Base-by-base conservation (phyloP, 2,888 invertebrate genomes). In the Dromius quadrimaculatus region DNA sequence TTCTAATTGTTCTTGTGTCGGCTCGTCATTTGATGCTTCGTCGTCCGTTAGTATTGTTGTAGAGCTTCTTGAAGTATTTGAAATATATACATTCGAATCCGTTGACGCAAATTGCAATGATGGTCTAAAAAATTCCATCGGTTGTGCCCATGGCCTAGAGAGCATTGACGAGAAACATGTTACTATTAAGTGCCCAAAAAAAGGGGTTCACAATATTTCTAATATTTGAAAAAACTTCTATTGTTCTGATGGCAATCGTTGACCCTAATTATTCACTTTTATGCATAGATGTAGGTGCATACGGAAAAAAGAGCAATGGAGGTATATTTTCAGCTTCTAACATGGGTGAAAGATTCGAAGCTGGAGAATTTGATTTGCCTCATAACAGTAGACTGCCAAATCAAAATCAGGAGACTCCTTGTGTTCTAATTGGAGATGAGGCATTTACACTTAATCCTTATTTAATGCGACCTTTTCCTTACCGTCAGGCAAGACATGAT, bases 351-450 rank as follows among this genome's bases (percentile, higher is more conserved):
- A 70, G 71, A 71, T 75, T 74, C 71, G 66, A 69, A 62, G 45
- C 6, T 59, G 50, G 68, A 41, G 45, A 20, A 73, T 71, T 75
- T 65, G 73, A 74, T 68, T 41, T 74, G 28, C 76, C 76, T 5
- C 45, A 61, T 50, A 28, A 54, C 2, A 72, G 72, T 74, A 71
- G 71, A 66, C 71, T 76, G 9, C 74, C 77, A 22, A 74, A 72
- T 11, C 72, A 73, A 71, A 68, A 72, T 41, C 38, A 66, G 36
- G 9, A 50, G 34, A 62, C 41, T 15, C 74, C 75, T 32, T 71
- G 73, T 71, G 75, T 75, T 36, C 57, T 76, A 61, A 61, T 75
- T 45, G 76, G 74, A 6, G 76, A 76, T 47, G 73, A 76, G 68
- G 76, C 75, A 20, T 76, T 77, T 72, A 50, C 73, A n/a, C 63